Conservation (phyloP, 2,797 vertebrate species). For the Ciconia nigra region DNA sequence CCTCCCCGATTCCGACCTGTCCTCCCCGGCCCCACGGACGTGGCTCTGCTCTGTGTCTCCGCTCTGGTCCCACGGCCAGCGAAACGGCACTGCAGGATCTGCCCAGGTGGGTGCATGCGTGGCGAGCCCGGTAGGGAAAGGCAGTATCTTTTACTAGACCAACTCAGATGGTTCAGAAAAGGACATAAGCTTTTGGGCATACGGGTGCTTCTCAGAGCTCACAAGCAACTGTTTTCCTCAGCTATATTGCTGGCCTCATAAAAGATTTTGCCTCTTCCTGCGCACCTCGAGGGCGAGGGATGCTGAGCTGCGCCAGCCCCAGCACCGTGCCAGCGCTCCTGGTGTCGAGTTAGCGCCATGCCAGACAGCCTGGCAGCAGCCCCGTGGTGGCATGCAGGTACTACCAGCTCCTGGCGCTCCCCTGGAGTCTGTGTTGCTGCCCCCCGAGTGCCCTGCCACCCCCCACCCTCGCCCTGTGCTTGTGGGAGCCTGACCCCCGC, state of each 20-base stretch:
- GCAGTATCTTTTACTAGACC: background rate
- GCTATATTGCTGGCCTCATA: fast-evolving
- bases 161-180: background rate
- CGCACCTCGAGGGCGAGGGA: fast-evolving
- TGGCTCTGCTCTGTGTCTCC: fast-evolving
- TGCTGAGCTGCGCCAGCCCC: background rate
- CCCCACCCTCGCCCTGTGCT: background rate
- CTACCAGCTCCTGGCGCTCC: background rate
- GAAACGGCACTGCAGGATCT: fast-evolving
- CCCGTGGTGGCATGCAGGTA: fast-evolving
- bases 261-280: background rate
- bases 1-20: fast-evolving
- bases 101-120: fast-evolving
- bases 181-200: background rate
- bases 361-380: background rate
- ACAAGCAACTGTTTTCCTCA: background rate
- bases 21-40: background rate
- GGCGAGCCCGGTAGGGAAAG: fast-evolving
- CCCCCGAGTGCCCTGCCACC: background rate
- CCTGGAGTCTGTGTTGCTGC: background rate
- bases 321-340: background rate
- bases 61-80: background rate
- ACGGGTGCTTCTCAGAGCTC: background rate
- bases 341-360: fast-evolving
- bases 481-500: fast-evolving